Percentiles rank a stretch among this genome's conserved stretches.
Evolutionary conservation across 2,113 vertebrate species (phyloP).

Genomic region (Nannospalax galili): DNA sequence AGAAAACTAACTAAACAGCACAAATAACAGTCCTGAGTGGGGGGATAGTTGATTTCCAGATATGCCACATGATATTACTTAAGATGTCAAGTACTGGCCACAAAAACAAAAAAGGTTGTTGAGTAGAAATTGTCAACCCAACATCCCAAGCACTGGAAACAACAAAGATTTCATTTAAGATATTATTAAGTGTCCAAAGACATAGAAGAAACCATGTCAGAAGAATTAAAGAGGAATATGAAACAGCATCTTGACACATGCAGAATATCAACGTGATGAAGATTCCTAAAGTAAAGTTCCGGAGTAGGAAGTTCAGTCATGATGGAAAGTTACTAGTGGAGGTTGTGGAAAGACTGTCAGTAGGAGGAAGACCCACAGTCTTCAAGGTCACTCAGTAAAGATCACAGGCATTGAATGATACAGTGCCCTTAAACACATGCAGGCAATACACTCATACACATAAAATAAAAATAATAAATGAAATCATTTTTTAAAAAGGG

Average conservation of each 20-base stretch:
- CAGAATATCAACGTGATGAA: background rate
- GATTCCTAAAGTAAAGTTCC: background rate
- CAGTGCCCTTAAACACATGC: too few species aligned
- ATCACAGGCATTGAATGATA: background rate
- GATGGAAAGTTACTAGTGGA: background rate
- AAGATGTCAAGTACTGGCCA: too few species aligned
- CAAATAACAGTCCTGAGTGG: rapidly evolving
- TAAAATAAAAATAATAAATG: too few species aligned
- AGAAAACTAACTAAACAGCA: background rate
- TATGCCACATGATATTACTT: background rate
- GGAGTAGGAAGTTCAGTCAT: background rate
- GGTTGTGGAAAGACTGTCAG: background rate
- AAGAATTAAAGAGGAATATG: background rate
- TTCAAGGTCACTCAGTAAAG: background rate
- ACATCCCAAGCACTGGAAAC: background rate
- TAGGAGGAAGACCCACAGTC: background rate
- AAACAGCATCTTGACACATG: background rate
- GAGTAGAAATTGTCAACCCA: background rate
- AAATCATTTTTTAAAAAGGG: too few species aligned
- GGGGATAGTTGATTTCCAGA: background rate
- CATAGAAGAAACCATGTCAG: background rate
- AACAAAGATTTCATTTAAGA: background rate
- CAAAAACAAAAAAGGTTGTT: too few species aligned
- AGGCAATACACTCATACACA: too few species aligned
- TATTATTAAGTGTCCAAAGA: background rate